Evolutionary conservation across 2,888 invertebrate genomes (phyloP).

Genomic region (Eulithis prunata): DNA sequence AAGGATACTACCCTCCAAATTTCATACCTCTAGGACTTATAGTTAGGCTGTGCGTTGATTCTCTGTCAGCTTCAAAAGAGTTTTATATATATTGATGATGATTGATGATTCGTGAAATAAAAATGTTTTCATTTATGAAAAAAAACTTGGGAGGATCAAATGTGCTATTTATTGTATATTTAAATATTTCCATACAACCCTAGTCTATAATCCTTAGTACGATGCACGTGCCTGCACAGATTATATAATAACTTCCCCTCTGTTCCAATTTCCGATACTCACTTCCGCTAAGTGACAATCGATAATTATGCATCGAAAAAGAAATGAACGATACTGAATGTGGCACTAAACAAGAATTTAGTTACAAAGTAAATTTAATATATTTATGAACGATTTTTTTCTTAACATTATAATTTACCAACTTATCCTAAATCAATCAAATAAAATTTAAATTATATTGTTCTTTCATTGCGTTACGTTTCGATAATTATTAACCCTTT

Average conservation of each 20-base stretch:
- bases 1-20: too few relatives aligned
- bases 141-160: background rate
- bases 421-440: constrained; percentile 6
- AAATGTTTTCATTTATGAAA: background rate
- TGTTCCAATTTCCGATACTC: constrained; percentile 30
- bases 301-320: constrained; percentile 11
- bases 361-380: too few relatives aligned
- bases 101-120: too few relatives aligned
- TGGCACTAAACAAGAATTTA: too few relatives aligned
- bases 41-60: too few relatives aligned
- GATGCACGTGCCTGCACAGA: constrained; percentile 24
- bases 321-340: background rate
- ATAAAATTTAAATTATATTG: constrained; percentile 25
- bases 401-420: background rate
- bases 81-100: too few relatives aligned
- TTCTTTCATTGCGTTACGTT: constrained; percentile 30
- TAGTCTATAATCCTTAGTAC: background rate
- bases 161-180: constrained; percentile 1
- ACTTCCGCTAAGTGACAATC: constrained; percentile 25
- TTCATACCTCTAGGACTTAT: too few relatives aligned
- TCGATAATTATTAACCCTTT: constrained; percentile 68
- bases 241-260: constrained; percentile 16
- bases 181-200: background rate
- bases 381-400: too few relatives aligned
- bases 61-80: too few relatives aligned